phyloP scores from a whole-genome alignment of 2,113 vertebrate genomes.

The Chaetodon trifascialis region DNA sequence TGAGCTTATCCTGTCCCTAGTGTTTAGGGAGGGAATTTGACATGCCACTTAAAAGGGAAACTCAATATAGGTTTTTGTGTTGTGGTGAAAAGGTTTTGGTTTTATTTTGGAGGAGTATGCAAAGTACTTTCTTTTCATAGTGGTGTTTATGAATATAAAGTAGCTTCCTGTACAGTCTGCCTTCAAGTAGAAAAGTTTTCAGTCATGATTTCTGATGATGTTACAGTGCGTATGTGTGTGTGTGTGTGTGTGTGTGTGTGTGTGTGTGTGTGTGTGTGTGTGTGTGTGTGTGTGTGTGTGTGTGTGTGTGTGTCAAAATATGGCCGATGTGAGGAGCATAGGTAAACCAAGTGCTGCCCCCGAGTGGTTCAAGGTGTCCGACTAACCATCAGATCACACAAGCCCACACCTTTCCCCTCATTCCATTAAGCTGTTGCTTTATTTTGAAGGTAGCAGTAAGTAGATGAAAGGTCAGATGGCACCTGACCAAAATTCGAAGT shows the following conservation, averaged over 20 bases:
- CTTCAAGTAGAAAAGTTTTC: neutral
- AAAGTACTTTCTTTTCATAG: neutral
- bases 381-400: constrained; percentile 34
- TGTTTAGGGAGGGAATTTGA: constrained; percentile 43
- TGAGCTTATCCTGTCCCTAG: constrained; percentile 49
- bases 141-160: constrained; percentile 8
- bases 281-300: constrained; percentile 9
- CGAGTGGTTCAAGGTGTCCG: constrained; percentile 79
- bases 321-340: constrained; percentile 35
- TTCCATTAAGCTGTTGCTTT: neutral
- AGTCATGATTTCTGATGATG: neutral
- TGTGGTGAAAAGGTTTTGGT: neutral
- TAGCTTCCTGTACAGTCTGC: neutral
- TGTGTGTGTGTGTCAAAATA: constrained; percentile 13
- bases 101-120: constrained; percentile 5
- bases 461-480: neutral
- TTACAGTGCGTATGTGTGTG: neutral
- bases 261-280: constrained; percentile 2
- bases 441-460: neutral
- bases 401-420: constrained; percentile 18
- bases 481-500: neutral
- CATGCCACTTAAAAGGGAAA: neutral
- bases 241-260: constrained; percentile 13
- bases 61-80: neutral
- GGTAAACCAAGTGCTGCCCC: constrained; percentile 85